Evolutionary conservation across 2,888 invertebrate genomes (phyloP), one percentile per base, ranked within the genome.

Genomic region (Cataglyphis altisquamis): DNA sequence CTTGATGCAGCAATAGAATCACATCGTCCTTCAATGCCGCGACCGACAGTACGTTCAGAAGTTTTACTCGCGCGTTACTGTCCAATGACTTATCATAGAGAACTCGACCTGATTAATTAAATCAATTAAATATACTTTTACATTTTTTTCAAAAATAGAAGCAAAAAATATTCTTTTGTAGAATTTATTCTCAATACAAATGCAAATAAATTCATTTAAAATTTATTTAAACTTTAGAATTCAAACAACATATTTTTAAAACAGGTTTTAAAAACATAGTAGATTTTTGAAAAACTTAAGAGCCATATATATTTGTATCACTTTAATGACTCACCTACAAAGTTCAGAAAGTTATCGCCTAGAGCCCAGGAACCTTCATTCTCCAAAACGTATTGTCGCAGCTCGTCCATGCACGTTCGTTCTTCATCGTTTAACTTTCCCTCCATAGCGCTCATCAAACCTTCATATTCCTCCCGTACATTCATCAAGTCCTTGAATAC

Each of bases 321-420:
- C 6, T 21, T 74, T 4, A 21, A 15, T 25, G 25, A 92, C 95
- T 94, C 88, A 97, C 97, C 97, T 83, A 98, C 96, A 94, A 98
- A 98, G 80, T 96, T 96, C 64, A 98, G 96, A 95, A 98, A 98
- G 91, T 97, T 97, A 92, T 98, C 98, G 12, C 98, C 98, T 32
- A 98, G 96, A 82, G 98, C 98, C 98, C 98, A 98, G 92, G 98
- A 98, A 82, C 98, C 98, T 94, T 98, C 98, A 91, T 98, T 97
- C 89, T 97, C 97, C 90, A 98, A 96, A 94, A 98, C 96, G 95
- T 98, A 98, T 95, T 98, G 98, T 93, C 97, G 97, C 91, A 98
- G 95, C 95, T 98, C 98, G 91, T 97, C 97, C 93, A 98, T 95
- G 89, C 97, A 97, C 91, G 96, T 96, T 93, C 96, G 96, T 94